Base-by-base conservation (phyloP, 2,888 invertebrate genomes). In the Chrysolina oricalcia region DNA sequence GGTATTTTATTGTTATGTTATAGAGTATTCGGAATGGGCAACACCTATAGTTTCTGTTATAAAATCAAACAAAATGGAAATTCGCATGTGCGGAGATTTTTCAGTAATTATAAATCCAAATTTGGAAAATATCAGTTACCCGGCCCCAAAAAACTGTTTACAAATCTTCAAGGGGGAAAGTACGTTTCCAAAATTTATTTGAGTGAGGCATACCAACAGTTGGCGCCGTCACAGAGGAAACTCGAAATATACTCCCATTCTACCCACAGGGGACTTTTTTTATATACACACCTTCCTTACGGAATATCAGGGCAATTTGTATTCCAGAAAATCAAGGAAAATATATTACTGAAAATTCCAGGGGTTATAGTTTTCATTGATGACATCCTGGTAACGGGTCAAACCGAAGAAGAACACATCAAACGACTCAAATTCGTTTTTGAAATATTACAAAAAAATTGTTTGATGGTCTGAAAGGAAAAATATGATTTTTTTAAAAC, bases 21-120 rank as follows among this genome's bases (percentile, higher is more conserved):
- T 84, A 9, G 77, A 79, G 56, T 68, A 67, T 8, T 83, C 82
- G 41, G 82, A 63, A 46, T 86, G 85, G 83, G 85, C 83, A 9
- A 85, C 85, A 10, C 85, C 86, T 0, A 83, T 85, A 13, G 85
- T 85, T 1, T 81, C 81, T 2, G 82, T 85, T 10, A 68, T 75
- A n/a, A n/a, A n/a, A n/a, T n/a, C n/a, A n/a, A n/a, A n/a, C n/a
- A n/a, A n/a, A n/a, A n/a, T n/a, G n/a, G 0, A 67, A 6, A 76
- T 86, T 2, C 71, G 84, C 23, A 82, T 81, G 9, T 87, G 87
- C 69, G 86, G 84, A 0, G 86, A 88, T 77, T 86, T 79, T 72
- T 82, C 81, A 64, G 43, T 79, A 9, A 77, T 75, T 0, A 15
- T 81, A n/a, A 81, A 80, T 64, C 48, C 50, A 15, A 6, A 21